Evolutionary conservation across 2,113 vertebrate species (phyloP).

Genomic region (Elachura formosa): DNA sequence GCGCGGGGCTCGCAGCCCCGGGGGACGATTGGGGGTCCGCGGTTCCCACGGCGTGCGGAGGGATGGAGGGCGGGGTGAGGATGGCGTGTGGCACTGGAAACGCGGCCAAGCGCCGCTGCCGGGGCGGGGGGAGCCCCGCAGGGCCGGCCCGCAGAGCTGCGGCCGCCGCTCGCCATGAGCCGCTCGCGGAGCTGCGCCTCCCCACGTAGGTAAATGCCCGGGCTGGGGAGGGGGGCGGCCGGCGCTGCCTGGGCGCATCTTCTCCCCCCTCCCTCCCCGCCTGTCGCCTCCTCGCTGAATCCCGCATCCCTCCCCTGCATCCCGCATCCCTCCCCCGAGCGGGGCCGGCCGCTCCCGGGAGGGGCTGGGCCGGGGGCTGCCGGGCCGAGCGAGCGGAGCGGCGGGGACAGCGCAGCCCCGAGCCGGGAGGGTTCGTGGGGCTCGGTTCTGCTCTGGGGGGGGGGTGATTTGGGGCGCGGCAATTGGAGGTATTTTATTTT

Average conservation of each 20-base stretch:
- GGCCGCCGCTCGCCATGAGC: background rate
- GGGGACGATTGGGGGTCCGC: slow-evolving; percentile 42
- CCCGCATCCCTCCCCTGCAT: slow-evolving; percentile 8
- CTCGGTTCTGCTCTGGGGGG: background rate
- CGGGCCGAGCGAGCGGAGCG: too few species aligned
- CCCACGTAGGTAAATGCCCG: slow-evolving; percentile 39
- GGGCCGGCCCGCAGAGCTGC: background rate
- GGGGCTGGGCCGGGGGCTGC: background rate
- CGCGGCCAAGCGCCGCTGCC: background rate
- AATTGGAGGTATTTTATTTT: background rate
- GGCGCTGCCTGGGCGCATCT: background rate
- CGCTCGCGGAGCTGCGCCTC: slow-evolving; percentile 11
- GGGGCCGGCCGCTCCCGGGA: background rate
- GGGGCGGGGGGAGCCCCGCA: background rate
- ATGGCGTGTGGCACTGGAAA: background rate
- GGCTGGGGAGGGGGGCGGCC: background rate
- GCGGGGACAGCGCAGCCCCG: too few species aligned
- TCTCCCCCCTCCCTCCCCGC: too few species aligned
- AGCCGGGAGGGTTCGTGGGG: background rate
- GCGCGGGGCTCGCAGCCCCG: background rate
- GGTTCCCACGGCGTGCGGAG: background rate
- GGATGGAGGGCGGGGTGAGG: background rate
- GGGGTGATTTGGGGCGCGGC: background rate
- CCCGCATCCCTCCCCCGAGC: background rate
- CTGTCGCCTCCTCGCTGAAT: background rate